These are phyloP conservation scores for Cydia pomonella DNA, from an alignment of 1,140 invertebrate species.

Conservation along the genomic window DNA sequence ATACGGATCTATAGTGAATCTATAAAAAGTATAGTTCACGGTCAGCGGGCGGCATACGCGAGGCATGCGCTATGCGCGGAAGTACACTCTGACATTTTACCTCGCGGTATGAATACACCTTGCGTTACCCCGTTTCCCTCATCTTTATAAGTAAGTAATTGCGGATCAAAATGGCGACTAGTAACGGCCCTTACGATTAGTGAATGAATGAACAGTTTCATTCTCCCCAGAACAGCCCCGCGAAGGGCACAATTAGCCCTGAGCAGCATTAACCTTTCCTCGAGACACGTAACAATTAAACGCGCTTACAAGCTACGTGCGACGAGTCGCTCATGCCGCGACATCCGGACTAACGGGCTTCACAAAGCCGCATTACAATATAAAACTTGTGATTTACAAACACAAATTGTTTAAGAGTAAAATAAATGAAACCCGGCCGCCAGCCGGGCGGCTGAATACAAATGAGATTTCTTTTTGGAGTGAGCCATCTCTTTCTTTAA, in stretches of 20 bases:
- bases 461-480: conserved; percentile 71
- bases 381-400: conserved; percentile 64
- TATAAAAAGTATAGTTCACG: conserved; percentile 75
- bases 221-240: conserved; percentile 47
- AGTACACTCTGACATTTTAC: conserved; percentile 66
- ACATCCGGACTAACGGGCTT: conserved; percentile 60
- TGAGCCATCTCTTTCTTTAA: conserved; percentile 71
- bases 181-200: conserved; percentile 55
- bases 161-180: conserved; percentile 52
- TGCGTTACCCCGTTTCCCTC: conserved; percentile 44
- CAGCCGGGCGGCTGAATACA: conserved; percentile 57
- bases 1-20: conserved; percentile 61
- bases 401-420: conserved; percentile 66
- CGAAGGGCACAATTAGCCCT: conserved; percentile 41
- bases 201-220: conserved; percentile 57
- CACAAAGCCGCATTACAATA: conserved; percentile 54
- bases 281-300: conserved; percentile 33
- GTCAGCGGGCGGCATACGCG: conserved; percentile 46
- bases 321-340: conserved; percentile 50
- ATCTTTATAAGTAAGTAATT: conserved; percentile 59
- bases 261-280: conserved; percentile 46
- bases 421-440: conserved; percentile 55
- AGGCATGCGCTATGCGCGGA: conserved; percentile 61
- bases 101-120: conserved; percentile 53
- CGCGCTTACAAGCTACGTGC: conserved; percentile 40